These are phyloP conservation scores for Apteryx owenii DNA, from an alignment of 2,113 vertebrate genomes.

Conservation along the genomic window DNA sequence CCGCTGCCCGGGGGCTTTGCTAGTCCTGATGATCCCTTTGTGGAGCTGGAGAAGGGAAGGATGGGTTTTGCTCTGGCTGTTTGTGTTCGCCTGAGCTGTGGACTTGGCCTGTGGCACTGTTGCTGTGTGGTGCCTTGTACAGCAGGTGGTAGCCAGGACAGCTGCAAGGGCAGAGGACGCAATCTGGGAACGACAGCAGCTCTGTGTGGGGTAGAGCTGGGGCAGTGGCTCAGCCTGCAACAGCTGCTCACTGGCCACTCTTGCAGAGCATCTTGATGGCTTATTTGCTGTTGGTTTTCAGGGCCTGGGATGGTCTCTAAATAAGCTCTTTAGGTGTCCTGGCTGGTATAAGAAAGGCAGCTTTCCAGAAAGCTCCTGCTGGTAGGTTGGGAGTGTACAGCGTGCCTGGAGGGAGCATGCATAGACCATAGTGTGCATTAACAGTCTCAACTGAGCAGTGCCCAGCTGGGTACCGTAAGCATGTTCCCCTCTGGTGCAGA, in stretches of 20 bases:
- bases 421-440: neutral
- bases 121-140: neutral
- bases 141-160: neutral
- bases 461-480: neutral
- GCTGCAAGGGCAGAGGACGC: neutral
- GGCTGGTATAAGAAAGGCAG: constrained; percentile 21
- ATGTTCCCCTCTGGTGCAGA: neutral
- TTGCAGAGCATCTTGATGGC: neutral
- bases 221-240: no score
- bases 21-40: neutral
- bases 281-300: neutral
- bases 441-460: neutral
- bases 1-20: neutral
- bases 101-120: neutral
- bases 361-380: constrained; percentile 2
- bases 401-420: neutral
- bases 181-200: neutral
- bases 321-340: neutral
- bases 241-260: neutral
- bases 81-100: neutral
- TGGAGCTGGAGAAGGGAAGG: neutral
- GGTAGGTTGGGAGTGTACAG: neutral
- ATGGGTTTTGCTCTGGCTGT: neutral
- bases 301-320: neutral
- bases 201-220: neutral